Base-by-base conservation (phyloP, 2,888 invertebrate species). In the Epirrita christyi region DNA sequence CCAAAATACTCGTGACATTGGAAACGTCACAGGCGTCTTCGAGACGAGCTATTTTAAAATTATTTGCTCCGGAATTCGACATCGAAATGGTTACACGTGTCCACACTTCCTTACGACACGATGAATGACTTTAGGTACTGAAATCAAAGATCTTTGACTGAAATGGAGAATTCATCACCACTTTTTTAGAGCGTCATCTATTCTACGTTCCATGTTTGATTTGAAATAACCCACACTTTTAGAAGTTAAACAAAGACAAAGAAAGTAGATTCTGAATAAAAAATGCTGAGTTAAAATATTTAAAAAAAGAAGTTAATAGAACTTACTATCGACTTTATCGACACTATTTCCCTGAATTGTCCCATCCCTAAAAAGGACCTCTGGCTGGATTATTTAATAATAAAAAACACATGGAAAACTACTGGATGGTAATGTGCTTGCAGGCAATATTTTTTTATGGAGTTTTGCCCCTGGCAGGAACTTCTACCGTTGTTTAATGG, bases 41-140 rank as follows among this genome's bases (percentile, higher is more conserved):
- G 67, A 70, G 79, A 66, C 80, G 78, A 71, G 72, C 59, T 61
- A 68, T 71, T 77, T 78, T 81, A 83, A 80, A 83, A 75, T 80
- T 76, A 81, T 74, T 68, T 70, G 71, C 72, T 60, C 71, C 62
- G 71, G 73, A 73, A 76, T 74, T 59, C 67, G 53, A 68, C 67
- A 61, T 63, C 56, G 63, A 71, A 65, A 64, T 60, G 62, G 40
- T 59, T 62, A 64, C 29, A 29, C 55, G 69, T 73, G 63, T 73
- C 70, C 75, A 59, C 40, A 44, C 14, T 44, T 48, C 28, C 15
- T 38, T 44, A 50, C 55, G 55, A 40, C 43, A 59, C 54, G 58
- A 45, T 34, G 13, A 14, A 45, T 36, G 8, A 38, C 21, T 29
- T 8, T 29, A 28, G 6, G 28, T 45, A 43, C 14, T 47, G 21